Evolutionary conservation across 1,140 invertebrate genomes (phyloP).

Genomic region (Teleogryllus occipitalis): DNA sequence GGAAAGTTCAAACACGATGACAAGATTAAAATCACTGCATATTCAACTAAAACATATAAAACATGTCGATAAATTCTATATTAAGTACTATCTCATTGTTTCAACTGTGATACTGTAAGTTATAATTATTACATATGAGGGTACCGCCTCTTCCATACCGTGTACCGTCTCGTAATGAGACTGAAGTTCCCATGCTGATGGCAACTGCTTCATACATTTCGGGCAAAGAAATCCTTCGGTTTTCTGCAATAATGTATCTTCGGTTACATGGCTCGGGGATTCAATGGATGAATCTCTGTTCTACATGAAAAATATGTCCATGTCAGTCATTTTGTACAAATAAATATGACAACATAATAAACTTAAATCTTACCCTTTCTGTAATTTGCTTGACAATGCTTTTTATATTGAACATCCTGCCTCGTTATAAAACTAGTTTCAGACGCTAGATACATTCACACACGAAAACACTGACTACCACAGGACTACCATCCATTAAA

Average conservation of each 20-base stretch:
- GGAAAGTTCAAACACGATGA: too few species aligned
- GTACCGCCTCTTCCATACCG: neutral
- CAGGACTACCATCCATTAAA: too few species aligned
- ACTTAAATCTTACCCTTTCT: constrained; percentile 11
- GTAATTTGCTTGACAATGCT: constrained; percentile 20
- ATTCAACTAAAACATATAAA: too few species aligned
- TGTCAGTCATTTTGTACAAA: neutral
- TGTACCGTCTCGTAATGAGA: constrained; percentile 28
- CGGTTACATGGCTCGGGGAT: neutral
- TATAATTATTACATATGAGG: constrained; percentile 6
- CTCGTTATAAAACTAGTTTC: too few species aligned
- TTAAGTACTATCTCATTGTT: neutral
- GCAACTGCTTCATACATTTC: constrained; percentile 35
- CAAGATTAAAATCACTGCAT: too few species aligned
- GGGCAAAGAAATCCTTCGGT: constrained; percentile 40
- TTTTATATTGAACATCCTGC: constrained; percentile 16
- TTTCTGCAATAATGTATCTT: constrained; percentile 9
- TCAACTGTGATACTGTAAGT: neutral
- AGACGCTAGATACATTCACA: too few species aligned
- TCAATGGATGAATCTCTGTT: neutral
- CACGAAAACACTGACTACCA: too few species aligned
- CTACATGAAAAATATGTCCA: constrained; percentile 6
- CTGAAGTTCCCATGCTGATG: constrained; percentile 32
- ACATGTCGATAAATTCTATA: neutral
- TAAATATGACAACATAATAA: neutral